These are phyloP conservation scores for Melikaiella ostensackeni DNA, from an alignment of 2,888 invertebrate species.

Conservation along the genomic window DNA sequence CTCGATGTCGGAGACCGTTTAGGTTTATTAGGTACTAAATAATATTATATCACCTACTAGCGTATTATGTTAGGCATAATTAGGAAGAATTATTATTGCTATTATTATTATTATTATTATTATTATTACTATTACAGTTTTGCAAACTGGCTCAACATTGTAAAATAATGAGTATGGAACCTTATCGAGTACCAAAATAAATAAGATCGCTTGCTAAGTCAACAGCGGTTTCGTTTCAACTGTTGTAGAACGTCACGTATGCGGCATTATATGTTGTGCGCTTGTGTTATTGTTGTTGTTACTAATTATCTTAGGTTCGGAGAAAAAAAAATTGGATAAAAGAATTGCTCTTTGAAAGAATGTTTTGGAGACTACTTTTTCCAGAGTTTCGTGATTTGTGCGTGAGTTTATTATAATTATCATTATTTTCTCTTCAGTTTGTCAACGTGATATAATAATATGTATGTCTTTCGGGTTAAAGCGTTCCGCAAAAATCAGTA, in stretches of 20 bases:
- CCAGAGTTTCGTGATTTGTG: constrained; percentile 35
- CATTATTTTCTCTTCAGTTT: constrained; percentile 44
- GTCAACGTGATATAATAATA: constrained; percentile 49
- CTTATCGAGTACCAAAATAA: constrained; percentile 76
- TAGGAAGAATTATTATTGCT: constrained; percentile 67
- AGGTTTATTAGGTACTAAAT: constrained; percentile 73
- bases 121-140: constrained; percentile 68
- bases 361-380: constrained; percentile 29
- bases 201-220: constrained; percentile 75
- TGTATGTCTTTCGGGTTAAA: constrained; percentile 52
- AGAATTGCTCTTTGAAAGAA: constrained; percentile 15
- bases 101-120: constrained; percentile 68
- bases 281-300: constrained; percentile 68
- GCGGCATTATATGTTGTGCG: constrained; percentile 63
- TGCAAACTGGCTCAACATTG: constrained; percentile 74
- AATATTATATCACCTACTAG: constrained; percentile 72
- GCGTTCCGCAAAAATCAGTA: constrained; percentile 46
- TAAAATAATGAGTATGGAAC: constrained; percentile 73
- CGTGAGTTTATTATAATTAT: constrained; percentile 5
- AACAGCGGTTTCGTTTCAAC: constrained; percentile 51
- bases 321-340: constrained; percentile 36
- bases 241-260: constrained; percentile 36
- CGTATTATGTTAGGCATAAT: constrained; percentile 72
- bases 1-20: constrained; percentile 65
- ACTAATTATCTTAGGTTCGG: constrained; percentile 53